A percentile compares a stretch with the other conserved stretches of the same genome.
Conservation (phyloP, 2,888 invertebrate species). For the Zygaena filipendulae region DNA sequence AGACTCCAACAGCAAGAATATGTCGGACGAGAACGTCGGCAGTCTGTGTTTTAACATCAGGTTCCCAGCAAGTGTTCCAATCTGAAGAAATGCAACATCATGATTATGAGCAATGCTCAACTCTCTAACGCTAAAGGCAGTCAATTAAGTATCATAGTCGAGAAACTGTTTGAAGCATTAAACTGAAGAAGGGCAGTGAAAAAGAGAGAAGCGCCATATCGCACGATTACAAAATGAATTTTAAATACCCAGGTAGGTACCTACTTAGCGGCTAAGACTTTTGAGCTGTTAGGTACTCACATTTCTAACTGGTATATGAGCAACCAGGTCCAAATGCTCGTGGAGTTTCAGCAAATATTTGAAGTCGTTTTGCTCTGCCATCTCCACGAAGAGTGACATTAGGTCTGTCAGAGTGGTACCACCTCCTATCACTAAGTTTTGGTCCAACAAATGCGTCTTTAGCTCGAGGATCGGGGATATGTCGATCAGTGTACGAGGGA, state of each 20-base stretch:
- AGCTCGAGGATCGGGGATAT: constrained; percentile 70
- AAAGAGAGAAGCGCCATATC: too few relatives aligned
- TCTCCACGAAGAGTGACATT: constrained; percentile 52
- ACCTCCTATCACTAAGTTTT: constrained; percentile 68
- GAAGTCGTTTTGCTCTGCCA: constrained; percentile 51
- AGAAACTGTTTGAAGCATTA: not conserved
- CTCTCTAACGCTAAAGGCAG: not conserved
- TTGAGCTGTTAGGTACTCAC: too few relatives aligned
- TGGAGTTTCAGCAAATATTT: constrained; percentile 68
- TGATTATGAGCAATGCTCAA: too few relatives aligned
- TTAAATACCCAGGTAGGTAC: too few relatives aligned
- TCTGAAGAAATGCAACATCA: constrained; percentile 41
- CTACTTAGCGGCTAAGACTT: too few relatives aligned
- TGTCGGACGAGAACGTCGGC: constrained; percentile 73
- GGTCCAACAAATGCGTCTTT: constrained; percentile 40
- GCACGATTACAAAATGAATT: too few relatives aligned
- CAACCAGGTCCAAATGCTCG: constrained; percentile 75
- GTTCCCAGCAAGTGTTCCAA: constrained; percentile 74
- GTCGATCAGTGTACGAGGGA: constrained; percentile 71
- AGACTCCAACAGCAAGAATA: constrained; percentile 69
- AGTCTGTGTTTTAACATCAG: constrained; percentile 72
- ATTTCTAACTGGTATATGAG: constrained; percentile 80
- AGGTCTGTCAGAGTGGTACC: constrained; percentile 66
- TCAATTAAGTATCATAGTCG: not conserved
- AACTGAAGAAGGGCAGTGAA: too few relatives aligned